phyloP scores from a whole-genome alignment of 2,113 vertebrate species.

The Ciconia maguari region DNA sequence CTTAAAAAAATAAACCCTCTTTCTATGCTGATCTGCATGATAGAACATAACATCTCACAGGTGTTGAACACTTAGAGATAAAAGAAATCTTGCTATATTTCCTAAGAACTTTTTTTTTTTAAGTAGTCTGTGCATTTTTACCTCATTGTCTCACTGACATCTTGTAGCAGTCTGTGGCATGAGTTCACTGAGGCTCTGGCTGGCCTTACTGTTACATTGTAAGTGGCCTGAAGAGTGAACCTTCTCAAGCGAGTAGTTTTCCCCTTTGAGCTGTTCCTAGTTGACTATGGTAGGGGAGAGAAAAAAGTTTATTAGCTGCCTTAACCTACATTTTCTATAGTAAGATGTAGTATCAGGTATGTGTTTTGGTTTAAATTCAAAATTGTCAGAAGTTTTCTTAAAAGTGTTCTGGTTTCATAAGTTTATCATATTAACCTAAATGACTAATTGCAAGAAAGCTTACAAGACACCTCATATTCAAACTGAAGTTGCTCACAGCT shows the following conservation, averaged over 20 bases:
- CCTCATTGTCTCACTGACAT: conserved; percentile 4
- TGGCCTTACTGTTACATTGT: background rate
- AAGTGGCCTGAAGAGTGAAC: background rate
- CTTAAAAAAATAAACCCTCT: conserved; percentile 68
- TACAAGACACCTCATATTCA: background rate
- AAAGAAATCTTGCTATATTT: conserved; percentile 53
- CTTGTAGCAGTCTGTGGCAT: background rate
- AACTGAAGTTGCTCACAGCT: background rate
- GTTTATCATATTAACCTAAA: background rate
- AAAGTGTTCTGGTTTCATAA: background rate
- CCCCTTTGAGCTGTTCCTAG: background rate
- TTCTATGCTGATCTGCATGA: conserved; percentile 65
- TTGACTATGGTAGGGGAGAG: background rate
- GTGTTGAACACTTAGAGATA: conserved; percentile 64
- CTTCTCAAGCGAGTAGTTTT: conserved; percentile 5
- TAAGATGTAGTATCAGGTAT: background rate
- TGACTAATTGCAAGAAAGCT: background rate
- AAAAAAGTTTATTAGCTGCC: background rate
- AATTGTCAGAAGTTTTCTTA: background rate
- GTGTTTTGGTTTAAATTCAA: background rate
- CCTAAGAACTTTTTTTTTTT: conserved; percentile 45
- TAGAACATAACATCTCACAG: conserved; percentile 68
- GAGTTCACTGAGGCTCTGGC: conserved; percentile 21
- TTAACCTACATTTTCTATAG: background rate
- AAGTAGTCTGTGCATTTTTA: conserved; percentile 59